Conservation (phyloP, 2,113 vertebrate species). For the Halcyon senegalensis region DNA sequence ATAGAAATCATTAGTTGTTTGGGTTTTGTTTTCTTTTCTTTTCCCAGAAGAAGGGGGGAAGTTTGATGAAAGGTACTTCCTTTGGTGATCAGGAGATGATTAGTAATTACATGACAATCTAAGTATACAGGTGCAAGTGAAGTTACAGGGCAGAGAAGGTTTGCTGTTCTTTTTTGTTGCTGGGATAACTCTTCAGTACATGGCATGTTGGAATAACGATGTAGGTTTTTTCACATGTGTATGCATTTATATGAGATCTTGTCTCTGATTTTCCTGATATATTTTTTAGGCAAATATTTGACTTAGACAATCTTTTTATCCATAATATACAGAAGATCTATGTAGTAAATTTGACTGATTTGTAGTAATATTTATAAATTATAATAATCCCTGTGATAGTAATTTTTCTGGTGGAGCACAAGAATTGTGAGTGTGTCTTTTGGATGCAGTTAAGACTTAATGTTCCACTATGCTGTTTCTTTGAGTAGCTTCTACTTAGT, state of each 20-base stretch:
- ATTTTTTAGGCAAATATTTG: neutral
- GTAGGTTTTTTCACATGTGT: neutral
- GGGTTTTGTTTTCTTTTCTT: neutral
- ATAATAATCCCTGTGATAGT: neutral
- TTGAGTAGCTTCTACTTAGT: neutral
- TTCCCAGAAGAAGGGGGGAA: neutral
- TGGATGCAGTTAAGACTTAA: neutral
- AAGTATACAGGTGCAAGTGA: neutral
- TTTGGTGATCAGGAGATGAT: neutral
- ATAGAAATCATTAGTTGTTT: neutral
- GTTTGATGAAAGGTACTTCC: neutral
- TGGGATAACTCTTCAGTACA: neutral
- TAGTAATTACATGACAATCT: rapidly evolving
- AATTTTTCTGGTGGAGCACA: neutral
- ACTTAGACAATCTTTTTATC: neutral
- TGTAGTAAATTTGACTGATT: neutral
- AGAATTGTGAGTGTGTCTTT: neutral
- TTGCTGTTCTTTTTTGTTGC: neutral
- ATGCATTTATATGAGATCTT: neutral
- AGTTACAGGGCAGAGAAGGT: neutral
- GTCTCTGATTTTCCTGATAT: neutral
- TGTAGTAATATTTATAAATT: neutral
- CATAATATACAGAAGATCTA: neutral
- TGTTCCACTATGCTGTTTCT: neutral
- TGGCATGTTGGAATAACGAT: neutral